Base-by-base conservation (phyloP, 2,888 invertebrate genomes). In the Drosophila suboccidentalis region DNA sequence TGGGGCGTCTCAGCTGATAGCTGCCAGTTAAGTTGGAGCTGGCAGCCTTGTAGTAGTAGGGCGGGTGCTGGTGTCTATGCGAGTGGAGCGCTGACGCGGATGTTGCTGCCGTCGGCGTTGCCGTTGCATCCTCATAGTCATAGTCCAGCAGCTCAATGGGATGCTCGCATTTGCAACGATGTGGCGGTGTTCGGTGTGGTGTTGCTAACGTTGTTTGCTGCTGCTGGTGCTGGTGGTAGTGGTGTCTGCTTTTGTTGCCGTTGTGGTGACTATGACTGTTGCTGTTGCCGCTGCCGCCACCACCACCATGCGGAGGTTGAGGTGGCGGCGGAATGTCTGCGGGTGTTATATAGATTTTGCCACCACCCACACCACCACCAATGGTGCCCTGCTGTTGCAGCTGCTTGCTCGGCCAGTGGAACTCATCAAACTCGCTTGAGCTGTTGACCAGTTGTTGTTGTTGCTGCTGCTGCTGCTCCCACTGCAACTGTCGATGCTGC, bases 271-370 rank as follows among this genome's bases (percentile, higher is more conserved):
- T 75, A 41, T 68, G 82, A 76, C 71, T 80, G 75, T 66, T 78
- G 79, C 60, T 76, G 74, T 43, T 26, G 53, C 60, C 53, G 15
- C 55, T 22, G 49, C 55, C 43, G n/a, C 29, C n/a, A 19, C 41
- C 60, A 38, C 19, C 19, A 19, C 22, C 22, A 63, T 66, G 68
- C n/a, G 89, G 89, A 36, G 90, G 89, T 13, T 90, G 90, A 2
- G 91, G 91, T 4, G 91, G 91, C 34, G 91, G 89, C 53, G 91
- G 91, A 76, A 91, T 91, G 49, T 91, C 91, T 53, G 89, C 89
- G 50, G 91, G 91, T 75, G 91, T 91, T 78, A 91, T 90, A 80
- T 88, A 91, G 59, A 90, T 88, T 82, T 90, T 91, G 22, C 79
- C 80, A 39, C 78, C 77, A 32, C 80, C 75, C 38, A 36, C 62